Percentiles rank a stretch among this genome's conserved stretches.
Conservation (phyloP, 2,888 invertebrate species). For the Euclidia mi region DNA sequence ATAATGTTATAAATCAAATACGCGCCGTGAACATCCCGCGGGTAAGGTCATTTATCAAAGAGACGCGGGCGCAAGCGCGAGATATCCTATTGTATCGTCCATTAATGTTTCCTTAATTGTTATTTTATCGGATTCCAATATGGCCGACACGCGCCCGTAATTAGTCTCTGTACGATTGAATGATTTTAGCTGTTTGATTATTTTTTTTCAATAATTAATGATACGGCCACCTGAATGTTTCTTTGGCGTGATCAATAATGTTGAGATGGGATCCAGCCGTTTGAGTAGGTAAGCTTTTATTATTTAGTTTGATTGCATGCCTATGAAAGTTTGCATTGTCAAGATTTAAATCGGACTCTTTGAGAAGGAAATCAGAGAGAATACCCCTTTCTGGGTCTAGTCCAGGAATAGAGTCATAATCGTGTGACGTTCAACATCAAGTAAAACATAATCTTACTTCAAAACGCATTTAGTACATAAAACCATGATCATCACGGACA, state of each 20-base stretch:
- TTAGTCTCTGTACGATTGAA: conserved; percentile 72
- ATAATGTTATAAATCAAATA: conserved; percentile 89
- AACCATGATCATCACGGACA: no score
- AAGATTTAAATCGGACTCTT: no score
- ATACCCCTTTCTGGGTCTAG: no score
- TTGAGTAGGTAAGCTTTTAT: neutral
- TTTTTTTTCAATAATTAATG: conserved; percentile 61
- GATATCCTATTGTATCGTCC: conserved; percentile 78
- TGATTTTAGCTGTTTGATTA: conserved; percentile 54
- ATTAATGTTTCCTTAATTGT: conserved; percentile 87
- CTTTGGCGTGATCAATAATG: conserved; percentile 45
- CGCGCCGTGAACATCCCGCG: conserved; percentile 80
- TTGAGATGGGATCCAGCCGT: conserved; percentile 11
- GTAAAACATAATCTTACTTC: no score
- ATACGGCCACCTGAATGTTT: conserved; percentile 44
- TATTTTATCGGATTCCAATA: conserved; percentile 87
- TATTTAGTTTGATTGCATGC: neutral
- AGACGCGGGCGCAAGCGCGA: conserved; percentile 74
- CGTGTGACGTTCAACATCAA: no score
- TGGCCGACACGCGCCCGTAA: conserved; percentile 80
- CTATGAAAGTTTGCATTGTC: neutral
- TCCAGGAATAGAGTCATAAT: no score
- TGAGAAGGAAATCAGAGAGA: no score
- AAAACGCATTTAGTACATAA: no score
- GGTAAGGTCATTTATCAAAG: conserved; percentile 84